Percentiles rank a stretch among this genome's conserved stretches.
These are phyloP conservation scores for Megamerina dolium DNA, from an alignment of 2,888 invertebrate species.

Conservation along the genomic window DNA sequence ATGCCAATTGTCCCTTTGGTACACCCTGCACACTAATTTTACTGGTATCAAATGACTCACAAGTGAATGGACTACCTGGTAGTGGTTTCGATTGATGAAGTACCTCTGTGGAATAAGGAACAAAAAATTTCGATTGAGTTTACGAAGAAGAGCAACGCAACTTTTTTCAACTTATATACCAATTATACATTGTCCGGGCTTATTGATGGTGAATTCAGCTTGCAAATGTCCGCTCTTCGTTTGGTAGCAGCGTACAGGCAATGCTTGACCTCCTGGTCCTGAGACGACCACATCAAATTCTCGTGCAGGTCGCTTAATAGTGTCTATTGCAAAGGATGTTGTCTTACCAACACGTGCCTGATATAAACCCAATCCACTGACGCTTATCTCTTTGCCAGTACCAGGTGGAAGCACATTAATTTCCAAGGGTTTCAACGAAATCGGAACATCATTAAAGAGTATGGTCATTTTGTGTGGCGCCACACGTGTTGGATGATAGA, in stretches of 20 bases:
- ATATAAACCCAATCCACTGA: conserved; percentile 77
- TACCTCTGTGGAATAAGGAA: conserved; percentile 61
- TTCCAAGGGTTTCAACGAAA: conserved; percentile 53
- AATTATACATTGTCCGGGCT: conserved; percentile 63
- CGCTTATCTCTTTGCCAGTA: conserved; percentile 63
- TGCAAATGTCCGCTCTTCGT: conserved; percentile 92
- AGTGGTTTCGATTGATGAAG: conserved; percentile 84
- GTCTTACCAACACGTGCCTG: conserved; percentile 77
- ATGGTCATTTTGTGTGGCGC: conserved; percentile 83
- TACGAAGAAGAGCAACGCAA: neutral
- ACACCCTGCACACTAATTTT: conserved; percentile 73
- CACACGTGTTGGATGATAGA: conserved; percentile 81
- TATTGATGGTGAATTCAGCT: conserved; percentile 86
- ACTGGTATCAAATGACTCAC: conserved; percentile 85
- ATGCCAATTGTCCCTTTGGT: conserved; percentile 68
- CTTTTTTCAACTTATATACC: conserved; percentile 48
- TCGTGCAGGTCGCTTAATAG: conserved; percentile 73
- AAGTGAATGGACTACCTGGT: conserved; percentile 87
- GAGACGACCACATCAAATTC: conserved; percentile 90
- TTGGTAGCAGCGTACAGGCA: conserved; percentile 90
- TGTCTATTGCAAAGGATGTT: conserved; percentile 84
- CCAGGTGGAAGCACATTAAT: conserved; percentile 59
- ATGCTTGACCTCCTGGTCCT: conserved; percentile 70
- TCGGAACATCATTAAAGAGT: conserved; percentile 79
- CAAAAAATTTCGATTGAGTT: neutral